A percentile compares a stretch with the other conserved stretches of the same genome.
phyloP scores from a whole-genome alignment of 2,797 vertebrate genomes.

The Cynodonichthys magdalenae region DNA sequence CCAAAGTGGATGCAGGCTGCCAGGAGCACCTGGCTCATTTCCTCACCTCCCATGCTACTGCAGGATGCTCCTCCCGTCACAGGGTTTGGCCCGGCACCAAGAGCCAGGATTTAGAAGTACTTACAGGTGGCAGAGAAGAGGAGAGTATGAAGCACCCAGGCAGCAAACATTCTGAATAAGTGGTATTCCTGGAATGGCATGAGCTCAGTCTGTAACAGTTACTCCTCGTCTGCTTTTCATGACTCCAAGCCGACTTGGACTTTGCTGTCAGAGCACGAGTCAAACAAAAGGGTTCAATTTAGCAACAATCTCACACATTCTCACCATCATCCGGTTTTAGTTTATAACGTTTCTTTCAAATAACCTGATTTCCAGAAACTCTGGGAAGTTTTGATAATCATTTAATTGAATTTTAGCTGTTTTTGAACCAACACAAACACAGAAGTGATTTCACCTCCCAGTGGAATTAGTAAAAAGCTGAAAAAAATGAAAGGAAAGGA shows the following conservation, averaged over 20 bases:
- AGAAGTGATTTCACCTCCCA: too few relatives aligned
- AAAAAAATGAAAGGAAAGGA: too few relatives aligned
- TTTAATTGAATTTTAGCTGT: too few relatives aligned
- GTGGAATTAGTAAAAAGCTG: too few relatives aligned
- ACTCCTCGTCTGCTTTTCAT: slow-evolving; percentile 41
- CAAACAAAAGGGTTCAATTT: background rate
- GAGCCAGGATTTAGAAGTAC: slow-evolving; percentile 57
- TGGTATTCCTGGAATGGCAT: slow-evolving; percentile 43
- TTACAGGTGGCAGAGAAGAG: slow-evolving; percentile 55
- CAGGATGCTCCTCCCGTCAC: slow-evolving; percentile 55
- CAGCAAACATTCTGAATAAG: slow-evolving; percentile 54
- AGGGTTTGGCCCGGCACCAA: slow-evolving; percentile 49
- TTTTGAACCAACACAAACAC: too few relatives aligned
- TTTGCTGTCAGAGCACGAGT: background rate
- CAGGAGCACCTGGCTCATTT: slow-evolving; percentile 58
- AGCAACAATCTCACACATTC: too few relatives aligned
- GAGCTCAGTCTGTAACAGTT: slow-evolving; percentile 23
- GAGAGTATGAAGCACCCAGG: slow-evolving; percentile 14
- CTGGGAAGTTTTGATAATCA: too few relatives aligned
- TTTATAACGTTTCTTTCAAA: too few relatives aligned
- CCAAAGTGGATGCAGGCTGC: slow-evolving; percentile 34
- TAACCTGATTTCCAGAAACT: too few relatives aligned
- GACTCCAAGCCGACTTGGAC: slow-evolving; percentile 18
- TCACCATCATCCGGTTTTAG: too few relatives aligned
- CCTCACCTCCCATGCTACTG: slow-evolving; percentile 51